A percentile compares a stretch with the other conserved stretches of the same genome.
phyloP scores from a whole-genome alignment of 2,113 vertebrate species.

The Gnathochromis pfefferi region DNA sequence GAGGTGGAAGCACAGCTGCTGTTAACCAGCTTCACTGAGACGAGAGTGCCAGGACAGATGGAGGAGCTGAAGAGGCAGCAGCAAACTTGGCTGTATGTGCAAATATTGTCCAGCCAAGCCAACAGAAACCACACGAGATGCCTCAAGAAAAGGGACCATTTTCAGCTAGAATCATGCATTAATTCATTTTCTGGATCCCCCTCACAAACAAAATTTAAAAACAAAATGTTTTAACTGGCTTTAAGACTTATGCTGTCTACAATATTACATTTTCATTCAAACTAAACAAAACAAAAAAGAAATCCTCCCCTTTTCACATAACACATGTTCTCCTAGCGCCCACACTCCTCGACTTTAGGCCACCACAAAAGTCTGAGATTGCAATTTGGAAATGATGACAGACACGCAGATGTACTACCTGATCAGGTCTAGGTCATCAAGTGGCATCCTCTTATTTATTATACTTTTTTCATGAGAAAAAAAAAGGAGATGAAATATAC shows the following conservation, averaged over 20 bases:
- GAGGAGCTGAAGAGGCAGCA: not conserved
- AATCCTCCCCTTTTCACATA: not conserved
- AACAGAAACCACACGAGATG: not conserved
- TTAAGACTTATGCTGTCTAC: not conserved
- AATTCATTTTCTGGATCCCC: accelerated
- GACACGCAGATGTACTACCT: not conserved
- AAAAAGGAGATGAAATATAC: not conserved
- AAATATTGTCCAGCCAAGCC: not conserved
- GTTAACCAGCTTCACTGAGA: not conserved
- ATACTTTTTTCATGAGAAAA: not conserved
- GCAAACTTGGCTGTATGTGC: not conserved
- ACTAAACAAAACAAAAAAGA: not conserved
- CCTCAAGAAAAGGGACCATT: not conserved
- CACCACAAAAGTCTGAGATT: not conserved
- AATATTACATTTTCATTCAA: not conserved
- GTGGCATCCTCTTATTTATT: accelerated
- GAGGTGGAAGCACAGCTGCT: not conserved
- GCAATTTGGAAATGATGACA: not conserved
- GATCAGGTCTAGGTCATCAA: not conserved
- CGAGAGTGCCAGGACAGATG: not conserved
- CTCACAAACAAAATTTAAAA: not conserved
- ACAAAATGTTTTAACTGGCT: not conserved
- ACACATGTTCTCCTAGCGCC: not conserved
- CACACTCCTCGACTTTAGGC: not conserved
- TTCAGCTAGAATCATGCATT: not conserved